phyloP scores from a whole-genome alignment of 2,113 vertebrate species.

The Acrocephalus arundinaceus region DNA sequence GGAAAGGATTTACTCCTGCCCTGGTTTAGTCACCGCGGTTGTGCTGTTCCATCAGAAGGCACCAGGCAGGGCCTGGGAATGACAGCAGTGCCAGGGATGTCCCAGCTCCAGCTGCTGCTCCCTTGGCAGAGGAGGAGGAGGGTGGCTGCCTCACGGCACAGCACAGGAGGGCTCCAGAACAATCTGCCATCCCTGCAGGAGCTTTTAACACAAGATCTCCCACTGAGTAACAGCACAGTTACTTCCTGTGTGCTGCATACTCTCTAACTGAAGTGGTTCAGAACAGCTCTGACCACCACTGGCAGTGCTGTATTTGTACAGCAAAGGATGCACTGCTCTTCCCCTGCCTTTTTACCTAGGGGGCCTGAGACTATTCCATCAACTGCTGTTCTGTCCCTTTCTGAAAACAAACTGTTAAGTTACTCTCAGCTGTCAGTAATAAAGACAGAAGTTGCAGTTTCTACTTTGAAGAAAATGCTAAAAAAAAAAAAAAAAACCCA shows the following conservation, averaged over 20 bases:
- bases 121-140: background rate
- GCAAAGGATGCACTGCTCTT: rapidly evolving
- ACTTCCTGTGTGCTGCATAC: rapidly evolving
- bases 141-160: background rate
- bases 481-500: background rate
- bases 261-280: background rate
- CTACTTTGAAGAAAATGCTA: background rate
- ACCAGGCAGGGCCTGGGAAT: background rate
- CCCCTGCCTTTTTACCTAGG: background rate
- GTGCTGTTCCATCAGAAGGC: background rate
- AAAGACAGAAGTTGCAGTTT: background rate
- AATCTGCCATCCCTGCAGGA: background rate
- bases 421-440: background rate
- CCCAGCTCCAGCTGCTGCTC: background rate
- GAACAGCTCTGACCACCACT: too few relatives aligned
- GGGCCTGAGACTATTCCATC: background rate
- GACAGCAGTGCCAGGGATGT: background rate
- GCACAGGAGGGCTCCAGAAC: background rate
- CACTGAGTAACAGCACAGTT: background rate
- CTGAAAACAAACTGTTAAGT: background rate
- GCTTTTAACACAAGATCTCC: background rate
- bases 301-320: background rate
- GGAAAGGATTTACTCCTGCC: background rate
- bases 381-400: background rate
- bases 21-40: rapidly evolving